Conservation (phyloP, 2,888 invertebrate genomes). For the Perizoma flavofasciatum region DNA sequence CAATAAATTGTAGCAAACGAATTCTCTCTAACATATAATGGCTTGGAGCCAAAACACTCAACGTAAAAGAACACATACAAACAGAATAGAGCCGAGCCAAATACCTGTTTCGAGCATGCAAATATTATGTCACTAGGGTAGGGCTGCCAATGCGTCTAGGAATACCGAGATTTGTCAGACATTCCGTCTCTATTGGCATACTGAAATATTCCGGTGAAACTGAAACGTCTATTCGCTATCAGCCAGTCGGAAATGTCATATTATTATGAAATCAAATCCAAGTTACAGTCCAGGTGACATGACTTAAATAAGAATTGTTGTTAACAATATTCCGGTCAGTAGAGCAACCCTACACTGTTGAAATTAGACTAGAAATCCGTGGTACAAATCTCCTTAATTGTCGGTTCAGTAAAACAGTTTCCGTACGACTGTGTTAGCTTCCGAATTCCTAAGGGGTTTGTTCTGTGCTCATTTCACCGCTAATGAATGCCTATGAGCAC, state of each 20-base stretch:
- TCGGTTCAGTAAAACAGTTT: conserved; percentile 24
- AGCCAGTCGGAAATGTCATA: no score
- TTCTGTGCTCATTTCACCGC: conserved; percentile 16
- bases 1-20: conserved; percentile 23
- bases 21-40: conserved; percentile 33
- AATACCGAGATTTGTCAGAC: neutral
- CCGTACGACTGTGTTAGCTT: conserved; percentile 18
- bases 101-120: conserved; percentile 34
- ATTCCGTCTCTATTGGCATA: neutral
- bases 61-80: conserved; percentile 33
- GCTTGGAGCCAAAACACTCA: conserved; percentile 38
- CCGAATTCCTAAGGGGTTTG: conserved; percentile 20
- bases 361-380: conserved; percentile 27
- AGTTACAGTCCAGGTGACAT: no score
- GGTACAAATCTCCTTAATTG: conserved; percentile 38
- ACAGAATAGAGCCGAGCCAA: conserved; percentile 33
- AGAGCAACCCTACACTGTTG: conserved; percentile 22
- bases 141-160: conserved; percentile 2
- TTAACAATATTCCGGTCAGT: neutral
- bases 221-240: neutral
- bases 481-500: conserved; percentile 1
- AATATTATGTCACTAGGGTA: conserved; percentile 26
- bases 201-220: neutral
- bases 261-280: no score
- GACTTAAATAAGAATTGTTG: no score